Conservation (phyloP, 2,113 vertebrate genomes). For the Leptobrachium leishanense region DNA sequence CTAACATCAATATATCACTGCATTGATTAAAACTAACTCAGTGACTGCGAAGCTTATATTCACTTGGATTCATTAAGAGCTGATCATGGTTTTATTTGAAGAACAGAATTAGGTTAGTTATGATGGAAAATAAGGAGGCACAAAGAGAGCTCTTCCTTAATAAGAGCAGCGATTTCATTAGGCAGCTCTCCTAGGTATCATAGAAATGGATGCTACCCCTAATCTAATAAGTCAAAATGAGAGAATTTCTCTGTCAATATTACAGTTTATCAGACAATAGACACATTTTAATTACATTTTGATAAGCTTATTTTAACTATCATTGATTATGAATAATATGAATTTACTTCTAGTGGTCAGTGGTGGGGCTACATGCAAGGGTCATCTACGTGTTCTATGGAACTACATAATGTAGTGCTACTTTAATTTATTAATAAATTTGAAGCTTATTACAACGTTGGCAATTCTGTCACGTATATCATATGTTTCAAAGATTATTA, state of each 20-base stretch:
- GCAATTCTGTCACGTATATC: too few relatives aligned
- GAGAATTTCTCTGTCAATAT: conserved; percentile 42
- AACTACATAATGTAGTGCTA: too few relatives aligned
- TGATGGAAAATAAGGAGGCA: conserved; percentile 17
- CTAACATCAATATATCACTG: too few relatives aligned
- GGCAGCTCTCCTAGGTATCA: conserved; percentile 40
- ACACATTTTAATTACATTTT: conserved; percentile 35
- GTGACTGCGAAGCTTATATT: conserved; percentile 5
- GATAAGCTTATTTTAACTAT: neutral
- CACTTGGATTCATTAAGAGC: conserved; percentile 18
- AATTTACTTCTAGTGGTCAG: neutral
- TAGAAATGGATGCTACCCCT: conserved; percentile 23
- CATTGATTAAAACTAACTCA: too few relatives aligned
- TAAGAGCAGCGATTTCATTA: conserved; percentile 13
- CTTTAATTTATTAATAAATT: too few relatives aligned
- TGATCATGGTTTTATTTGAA: neutral
- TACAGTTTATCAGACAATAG: conserved; percentile 31
- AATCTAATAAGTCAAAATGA: conserved; percentile 39
- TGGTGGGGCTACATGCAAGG: too few relatives aligned
- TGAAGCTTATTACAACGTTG: too few relatives aligned
- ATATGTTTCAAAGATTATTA: too few relatives aligned
- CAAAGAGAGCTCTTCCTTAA: neutral
- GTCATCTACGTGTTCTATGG: too few relatives aligned
- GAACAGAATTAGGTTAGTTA: conserved; percentile 21
- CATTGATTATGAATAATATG: conserved; percentile 7